Percentiles rank a stretch among this genome's conserved stretches.
Evolutionary conservation across 2,888 invertebrate species (phyloP).

Genomic region (Geotrupes spiniger): DNA sequence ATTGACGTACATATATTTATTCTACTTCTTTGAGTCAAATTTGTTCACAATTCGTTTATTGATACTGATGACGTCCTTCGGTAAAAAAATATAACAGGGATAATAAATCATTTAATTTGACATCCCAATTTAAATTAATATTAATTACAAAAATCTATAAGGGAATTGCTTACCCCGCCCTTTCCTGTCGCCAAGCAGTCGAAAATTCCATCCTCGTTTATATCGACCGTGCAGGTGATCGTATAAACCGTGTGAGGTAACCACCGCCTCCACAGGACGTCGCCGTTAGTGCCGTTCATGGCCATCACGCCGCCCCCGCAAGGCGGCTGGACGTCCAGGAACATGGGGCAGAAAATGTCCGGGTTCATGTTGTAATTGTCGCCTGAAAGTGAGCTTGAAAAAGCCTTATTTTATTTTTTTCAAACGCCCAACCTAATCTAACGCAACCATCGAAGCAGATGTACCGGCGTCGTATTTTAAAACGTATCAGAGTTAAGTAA

Average conservation of each 20-base stretch:
- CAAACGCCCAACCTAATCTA: neutral
- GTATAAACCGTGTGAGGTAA: slow-evolving; percentile 70
- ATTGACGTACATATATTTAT: too few species aligned
- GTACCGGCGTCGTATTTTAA: too few species aligned
- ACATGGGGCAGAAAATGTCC: slow-evolving; percentile 62
- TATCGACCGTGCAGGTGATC: slow-evolving; percentile 68
- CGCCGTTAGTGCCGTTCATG: slow-evolving; percentile 69
- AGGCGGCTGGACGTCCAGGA: slow-evolving; percentile 61
- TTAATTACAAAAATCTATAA: too few species aligned
- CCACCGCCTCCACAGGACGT: slow-evolving; percentile 73
- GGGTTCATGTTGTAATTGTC: slow-evolving; percentile 59
- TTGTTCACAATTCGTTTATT: too few species aligned
- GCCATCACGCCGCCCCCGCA: slow-evolving; percentile 77
- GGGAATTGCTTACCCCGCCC: slow-evolving; percentile 65
- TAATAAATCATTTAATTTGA: too few species aligned
- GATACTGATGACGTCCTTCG: too few species aligned
- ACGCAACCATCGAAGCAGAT: neutral
- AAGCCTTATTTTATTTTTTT: neutral
- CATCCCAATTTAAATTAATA: too few species aligned
- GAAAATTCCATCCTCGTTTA: slow-evolving; percentile 63
- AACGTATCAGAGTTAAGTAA: too few species aligned
- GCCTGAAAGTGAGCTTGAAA: slow-evolving; percentile 35
- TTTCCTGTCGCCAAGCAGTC: slow-evolving; percentile 75
- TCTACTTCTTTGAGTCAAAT: too few species aligned
- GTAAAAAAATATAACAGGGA: too few species aligned